Evolutionary conservation across 2,113 vertebrate genomes (phyloP), one percentile per base, ranked within the genome.

Genomic region (Seriola rivoliana): DNA sequence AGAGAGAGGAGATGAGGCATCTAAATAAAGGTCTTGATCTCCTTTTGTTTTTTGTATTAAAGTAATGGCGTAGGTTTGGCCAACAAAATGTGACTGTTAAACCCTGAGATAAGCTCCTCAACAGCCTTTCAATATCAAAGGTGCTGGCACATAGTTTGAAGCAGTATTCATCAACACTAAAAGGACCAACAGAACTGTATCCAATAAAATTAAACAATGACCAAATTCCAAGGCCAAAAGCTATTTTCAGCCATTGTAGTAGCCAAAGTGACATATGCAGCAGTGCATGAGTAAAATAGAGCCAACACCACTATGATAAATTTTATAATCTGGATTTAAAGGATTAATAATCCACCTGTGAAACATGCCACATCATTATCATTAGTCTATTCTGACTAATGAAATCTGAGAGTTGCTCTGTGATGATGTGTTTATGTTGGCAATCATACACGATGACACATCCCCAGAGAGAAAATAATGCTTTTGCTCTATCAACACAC

Each of bases 21-120:
- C 80, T 82, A 86, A 87, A 92, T 86, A 90, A 80, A 79, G 81
- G 65, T 85, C 80, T 71, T 57, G 64, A 85, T 83, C 74, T 77
- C 29, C 42, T 58, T 76, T 21, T 63, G 29, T 59, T 25, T 69
- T 67, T 81, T 85, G 68, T 85, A 71, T 85, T 65, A 74, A 70
- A 71, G 73, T 77, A 70, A 83, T 59, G 29, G 76, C 63, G 13
- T 8, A 40, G 70, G 76, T 77, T 75, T 69, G 85, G 67, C 66
- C 69, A 48, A 80, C 38, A 84, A 84, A 76, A 88, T 68, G 66
- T 72, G 59, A 88, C 73, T 48, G 36, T 81, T 85, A 88, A 85
- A 82, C 44, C 65, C 70, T 0, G 34, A 85, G 82, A 91, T 89
- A 89, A 84, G 82, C 76, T 54, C 42, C 74, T 79, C 64, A 57